Evolutionary conservation across 1,140 invertebrate species (phyloP), one percentile per base, ranked within the genome.

Genomic region (Papilio aristodemus): DNA sequence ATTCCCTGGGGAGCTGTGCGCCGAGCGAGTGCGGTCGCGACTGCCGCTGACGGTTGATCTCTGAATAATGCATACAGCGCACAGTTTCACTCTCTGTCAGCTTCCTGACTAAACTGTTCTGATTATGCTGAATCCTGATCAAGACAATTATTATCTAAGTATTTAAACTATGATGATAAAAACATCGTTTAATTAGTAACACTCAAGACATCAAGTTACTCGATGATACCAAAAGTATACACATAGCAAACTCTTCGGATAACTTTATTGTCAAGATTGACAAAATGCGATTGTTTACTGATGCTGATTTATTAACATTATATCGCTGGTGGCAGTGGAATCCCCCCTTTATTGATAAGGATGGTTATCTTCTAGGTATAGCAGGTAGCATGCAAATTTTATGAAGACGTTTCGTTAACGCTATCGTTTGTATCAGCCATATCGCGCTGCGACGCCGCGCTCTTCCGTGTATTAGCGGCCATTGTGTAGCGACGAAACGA

Each of bases 41-140:
- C 46, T 50, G 46, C 46, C 46, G 2, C 46, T 50, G 46, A 50
- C 46, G 46, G 46, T 50, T 50, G 46, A 50, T 50, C 46, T 19
- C 17, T 50, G 46, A 50, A 50, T 50, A 50, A 50, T 50, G 46
- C 46, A 50, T 50, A 22, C 46, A 32, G 6, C 17, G 46, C 19
- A 50, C 9, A 3, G 46, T 50, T 50, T 50, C 11, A 50, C 17
- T 50, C 46, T 22, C 46, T 50, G 46, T 50, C 46, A 22, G 46
- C 1, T 22, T 3, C 9, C 46, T 22, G 9, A 19, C 17, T 50
- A 46, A 46, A 22, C 46, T 50, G 22, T 50, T 50, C 17, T 3
- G 8, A 11, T 50, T 50, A 50, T 50, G 3, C 46, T 50, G 46
- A 17, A 17, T 41, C 14, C n/a, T n/a, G n/a, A n/a, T n/a, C n/a